A percentile compares a stretch with the other conserved stretches of the same genome.
Conservation (phyloP, 2,113 vertebrate genomes). For the Gambusia affinis region DNA sequence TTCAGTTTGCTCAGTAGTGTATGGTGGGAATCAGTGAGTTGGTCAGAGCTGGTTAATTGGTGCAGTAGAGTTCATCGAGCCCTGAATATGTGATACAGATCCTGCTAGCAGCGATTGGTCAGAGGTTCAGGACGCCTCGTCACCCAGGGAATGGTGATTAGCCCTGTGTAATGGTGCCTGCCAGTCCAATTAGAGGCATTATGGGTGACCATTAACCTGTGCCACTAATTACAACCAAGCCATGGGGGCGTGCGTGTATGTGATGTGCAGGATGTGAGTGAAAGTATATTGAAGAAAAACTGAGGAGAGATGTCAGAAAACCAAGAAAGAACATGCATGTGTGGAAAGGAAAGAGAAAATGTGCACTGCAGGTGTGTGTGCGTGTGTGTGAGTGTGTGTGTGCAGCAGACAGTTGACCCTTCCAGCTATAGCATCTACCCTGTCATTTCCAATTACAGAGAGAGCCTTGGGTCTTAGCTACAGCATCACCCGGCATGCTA, state of each 20-base stretch:
- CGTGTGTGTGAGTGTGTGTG: constrained; percentile 8
- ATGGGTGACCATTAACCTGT: constrained; percentile 70
- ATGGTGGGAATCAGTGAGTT: constrained; percentile 29
- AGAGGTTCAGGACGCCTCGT: constrained; percentile 57
- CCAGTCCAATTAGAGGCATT: constrained; percentile 74
- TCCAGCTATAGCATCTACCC: constrained; percentile 42
- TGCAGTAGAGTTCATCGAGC: constrained; percentile 44
- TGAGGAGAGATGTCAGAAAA: background rate
- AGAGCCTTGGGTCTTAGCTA: constrained; percentile 42
- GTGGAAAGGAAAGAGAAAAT: constrained; percentile 14
- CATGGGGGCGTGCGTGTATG: constrained; percentile 26
- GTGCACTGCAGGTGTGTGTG: background rate
- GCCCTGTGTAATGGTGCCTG: constrained; percentile 74
- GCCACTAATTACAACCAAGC: constrained; percentile 69
- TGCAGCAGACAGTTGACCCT: constrained; percentile 36
- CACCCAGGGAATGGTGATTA: constrained; percentile 72
- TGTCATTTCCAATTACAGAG: constrained; percentile 65
- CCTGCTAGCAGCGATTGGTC: constrained; percentile 63
- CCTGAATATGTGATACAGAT: constrained; percentile 52
- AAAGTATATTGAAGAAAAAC: background rate
- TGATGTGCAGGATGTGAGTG: constrained; percentile 9
- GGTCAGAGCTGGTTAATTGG: constrained; percentile 55
- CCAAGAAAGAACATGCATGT: background rate
- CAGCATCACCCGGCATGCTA: constrained; percentile 46
- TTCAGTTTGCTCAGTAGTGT: background rate